Conservation (phyloP, 2,888 invertebrate species). For the Pachycephus smyrnensis region DNA sequence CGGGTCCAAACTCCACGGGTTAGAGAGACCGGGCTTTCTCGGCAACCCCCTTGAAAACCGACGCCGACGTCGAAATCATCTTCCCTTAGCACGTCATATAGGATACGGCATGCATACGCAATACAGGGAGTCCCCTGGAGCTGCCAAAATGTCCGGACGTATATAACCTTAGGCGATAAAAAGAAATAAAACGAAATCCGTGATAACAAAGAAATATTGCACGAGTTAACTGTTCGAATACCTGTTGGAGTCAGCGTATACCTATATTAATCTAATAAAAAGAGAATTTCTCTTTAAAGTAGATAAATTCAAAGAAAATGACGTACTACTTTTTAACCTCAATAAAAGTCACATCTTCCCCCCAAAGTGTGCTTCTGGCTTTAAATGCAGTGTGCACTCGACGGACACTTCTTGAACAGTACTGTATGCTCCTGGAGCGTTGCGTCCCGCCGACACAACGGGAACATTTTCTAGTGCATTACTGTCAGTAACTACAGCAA, state of each 20-base stretch:
- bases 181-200: background rate
- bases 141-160: conserved; percentile 39
- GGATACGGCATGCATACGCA: conserved; percentile 50
- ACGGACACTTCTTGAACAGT: background rate
- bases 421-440: background rate
- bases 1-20: background rate
- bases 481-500: background rate
- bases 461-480: background rate
- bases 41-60: background rate
- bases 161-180: conserved; percentile 13
- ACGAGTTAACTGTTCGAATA: background rate
- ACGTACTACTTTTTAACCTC: background rate
- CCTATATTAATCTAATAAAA: background rate
- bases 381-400: background rate
- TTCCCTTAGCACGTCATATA: conserved; percentile 18
- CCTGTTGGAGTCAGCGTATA: background rate
- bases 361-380: background rate
- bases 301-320: background rate
- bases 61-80: conserved; percentile 16
- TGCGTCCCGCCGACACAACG: background rate
- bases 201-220: background rate
- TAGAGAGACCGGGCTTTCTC: background rate
- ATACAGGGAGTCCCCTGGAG: conserved; percentile 19
- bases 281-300: background rate
- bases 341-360: background rate